phyloP scores from a whole-genome alignment of 2,797 vertebrate species.

The Champsocephalus gunnari region DNA sequence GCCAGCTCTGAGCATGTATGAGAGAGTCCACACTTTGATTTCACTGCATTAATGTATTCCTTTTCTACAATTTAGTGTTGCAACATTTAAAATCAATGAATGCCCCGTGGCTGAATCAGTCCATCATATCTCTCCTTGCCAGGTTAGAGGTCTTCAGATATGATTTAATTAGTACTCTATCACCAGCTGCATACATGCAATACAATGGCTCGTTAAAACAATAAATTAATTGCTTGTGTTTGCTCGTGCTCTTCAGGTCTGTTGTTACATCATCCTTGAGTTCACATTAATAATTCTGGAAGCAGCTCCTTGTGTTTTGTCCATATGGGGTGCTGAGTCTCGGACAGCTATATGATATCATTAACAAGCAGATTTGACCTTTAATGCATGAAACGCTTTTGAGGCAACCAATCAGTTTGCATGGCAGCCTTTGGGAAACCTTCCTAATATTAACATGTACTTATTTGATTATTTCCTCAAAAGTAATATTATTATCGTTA shows the following conservation, averaged over 20 bases:
- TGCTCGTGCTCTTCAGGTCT: conserved; percentile 18
- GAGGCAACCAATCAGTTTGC: conserved; percentile 10
- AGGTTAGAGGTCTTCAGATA: conserved; percentile 51
- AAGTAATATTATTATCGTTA: no score
- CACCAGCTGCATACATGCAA: conserved; percentile 64
- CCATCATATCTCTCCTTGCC: conserved; percentile 37
- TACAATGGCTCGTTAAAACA: conserved; percentile 65
- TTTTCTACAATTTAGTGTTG: conserved; percentile 8
- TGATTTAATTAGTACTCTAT: conserved; percentile 70
- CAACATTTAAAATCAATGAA: conserved; percentile 44
- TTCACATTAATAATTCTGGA: conserved; percentile 46
- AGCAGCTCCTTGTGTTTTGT: conserved; percentile 31
- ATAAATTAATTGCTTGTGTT: conserved; percentile 35
- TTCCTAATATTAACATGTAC: no score
- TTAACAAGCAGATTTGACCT: conserved; percentile 52
- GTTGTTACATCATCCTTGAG: conserved; percentile 36
- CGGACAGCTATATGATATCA: conserved; percentile 45
- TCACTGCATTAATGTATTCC: not conserved
- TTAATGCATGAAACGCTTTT: conserved; percentile 28
- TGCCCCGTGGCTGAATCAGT: conserved; percentile 44
- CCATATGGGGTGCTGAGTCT: conserved; percentile 47
- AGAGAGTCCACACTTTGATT: conserved; percentile 59
- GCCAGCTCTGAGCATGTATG: conserved; percentile 35
- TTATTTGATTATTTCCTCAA: no score
- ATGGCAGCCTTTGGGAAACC: conserved; percentile 2